These are phyloP conservation scores for Mustelus asterias DNA, from an alignment of 2,113 vertebrate genomes.

Conservation along the genomic window DNA sequence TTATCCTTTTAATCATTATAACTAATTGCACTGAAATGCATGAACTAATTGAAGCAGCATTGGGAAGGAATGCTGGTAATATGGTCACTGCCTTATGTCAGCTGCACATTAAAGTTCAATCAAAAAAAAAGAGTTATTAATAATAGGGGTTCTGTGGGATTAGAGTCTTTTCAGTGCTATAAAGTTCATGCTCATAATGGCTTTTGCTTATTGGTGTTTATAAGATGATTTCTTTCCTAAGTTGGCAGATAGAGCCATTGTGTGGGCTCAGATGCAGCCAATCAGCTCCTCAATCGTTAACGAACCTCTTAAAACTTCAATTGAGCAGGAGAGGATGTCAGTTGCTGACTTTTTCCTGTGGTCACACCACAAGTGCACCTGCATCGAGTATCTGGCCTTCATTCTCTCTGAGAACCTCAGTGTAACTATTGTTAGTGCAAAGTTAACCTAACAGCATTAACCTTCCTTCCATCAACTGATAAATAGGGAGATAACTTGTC, in stretches of 20 bases:
- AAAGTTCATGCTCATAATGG: constrained; percentile 43
- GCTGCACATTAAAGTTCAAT: not conserved
- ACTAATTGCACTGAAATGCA: not conserved
- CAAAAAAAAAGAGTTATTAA: not conserved
- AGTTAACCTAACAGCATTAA: not conserved
- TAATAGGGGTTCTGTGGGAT: not conserved
- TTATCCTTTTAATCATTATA: not conserved
- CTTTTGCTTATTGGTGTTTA: constrained; percentile 41
- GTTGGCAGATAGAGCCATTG: constrained; percentile 51
- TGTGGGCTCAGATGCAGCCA: constrained; percentile 55
- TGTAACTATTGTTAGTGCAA: constrained; percentile 49
- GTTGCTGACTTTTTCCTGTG: constrained; percentile 53
- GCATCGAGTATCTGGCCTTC: constrained; percentile 49
- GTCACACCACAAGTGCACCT: constrained; percentile 59
- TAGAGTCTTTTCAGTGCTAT: not conserved
- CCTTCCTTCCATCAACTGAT: not conserved
- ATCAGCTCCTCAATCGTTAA: constrained; percentile 55
- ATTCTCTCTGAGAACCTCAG: constrained; percentile 47
- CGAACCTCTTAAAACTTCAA: constrained; percentile 50
- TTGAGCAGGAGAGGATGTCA: constrained; percentile 55
- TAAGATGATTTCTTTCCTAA: constrained; percentile 36
- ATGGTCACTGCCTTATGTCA: not conserved
- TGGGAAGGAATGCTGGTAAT: constrained; percentile 4
- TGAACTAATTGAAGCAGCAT: not conserved
- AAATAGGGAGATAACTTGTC: not conserved